A percentile compares a stretch with the other conserved stretches of the same genome.
Conservation (phyloP, 2,888 invertebrate species). For the Drosophila meridionalis region DNA sequence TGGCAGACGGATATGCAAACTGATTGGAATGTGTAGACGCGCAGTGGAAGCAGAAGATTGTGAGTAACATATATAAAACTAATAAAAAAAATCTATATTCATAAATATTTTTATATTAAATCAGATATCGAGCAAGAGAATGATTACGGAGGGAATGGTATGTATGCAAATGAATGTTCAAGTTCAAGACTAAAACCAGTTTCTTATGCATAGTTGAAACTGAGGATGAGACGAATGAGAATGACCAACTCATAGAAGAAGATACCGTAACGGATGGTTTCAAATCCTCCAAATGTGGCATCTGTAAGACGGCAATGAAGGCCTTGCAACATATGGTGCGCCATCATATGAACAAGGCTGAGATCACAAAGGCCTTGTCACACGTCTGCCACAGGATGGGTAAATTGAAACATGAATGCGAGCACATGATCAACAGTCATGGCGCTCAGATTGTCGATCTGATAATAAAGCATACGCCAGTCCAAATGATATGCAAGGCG, state of each 20-base stretch:
- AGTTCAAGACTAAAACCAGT: background rate
- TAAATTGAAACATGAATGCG: background rate
- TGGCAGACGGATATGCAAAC: constrained; percentile 7
- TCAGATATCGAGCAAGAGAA: background rate
- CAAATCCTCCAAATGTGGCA: background rate
- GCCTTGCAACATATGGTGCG: background rate
- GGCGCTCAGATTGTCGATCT: constrained; percentile 3
- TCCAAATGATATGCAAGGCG: constrained; percentile 6
- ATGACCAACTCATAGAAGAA: background rate
- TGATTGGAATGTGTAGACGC: constrained; percentile 10
- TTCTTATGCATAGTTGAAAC: background rate
- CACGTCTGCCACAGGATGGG: background rate
- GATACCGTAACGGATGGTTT: background rate
- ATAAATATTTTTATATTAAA: background rate
- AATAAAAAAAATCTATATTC: background rate
- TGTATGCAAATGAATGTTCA: background rate
- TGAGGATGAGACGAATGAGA: background rate
- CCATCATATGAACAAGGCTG: background rate
- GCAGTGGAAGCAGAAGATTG: background rate
- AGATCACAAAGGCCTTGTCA: background rate
- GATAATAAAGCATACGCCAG: background rate
- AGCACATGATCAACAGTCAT: background rate
- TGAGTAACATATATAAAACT: constrained; percentile 9
- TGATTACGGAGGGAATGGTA: background rate
- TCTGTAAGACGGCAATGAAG: background rate